A percentile compares a stretch with the other conserved stretches of the same genome.
Evolutionary conservation across 1,140 invertebrate genomes (phyloP).

Genomic region (Acromyrmex echinatior): DNA sequence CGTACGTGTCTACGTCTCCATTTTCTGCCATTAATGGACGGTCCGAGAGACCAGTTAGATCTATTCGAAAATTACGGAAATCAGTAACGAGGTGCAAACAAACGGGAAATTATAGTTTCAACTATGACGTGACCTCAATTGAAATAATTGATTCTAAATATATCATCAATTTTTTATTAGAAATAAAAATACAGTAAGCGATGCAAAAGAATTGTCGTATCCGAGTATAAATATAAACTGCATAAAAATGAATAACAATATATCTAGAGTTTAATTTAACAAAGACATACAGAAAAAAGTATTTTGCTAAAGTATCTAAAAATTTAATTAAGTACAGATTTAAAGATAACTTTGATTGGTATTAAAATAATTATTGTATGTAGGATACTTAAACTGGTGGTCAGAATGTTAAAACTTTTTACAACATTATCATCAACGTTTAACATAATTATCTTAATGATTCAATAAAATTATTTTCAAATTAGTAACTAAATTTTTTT

Average conservation of each 20-base stretch:
- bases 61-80: constrained; percentile 24
- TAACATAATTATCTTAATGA: no score
- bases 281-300: neutral
- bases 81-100: constrained; percentile 6
- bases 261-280: neutral
- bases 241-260: neutral
- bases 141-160: neutral
- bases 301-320: no score
- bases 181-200: neutral
- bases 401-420: no score
- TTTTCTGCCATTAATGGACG: constrained; percentile 16
- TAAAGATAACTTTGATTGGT: no score
- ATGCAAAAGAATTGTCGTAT: neutral
- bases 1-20: neutral
- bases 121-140: neutral
- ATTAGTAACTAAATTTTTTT: no score
- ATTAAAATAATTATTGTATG: no score
- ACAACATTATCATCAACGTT: no score
- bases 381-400: no score
- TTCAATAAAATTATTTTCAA: no score
- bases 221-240: neutral
- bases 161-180: neutral
- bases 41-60: neutral
- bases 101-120: constrained; percentile 17
- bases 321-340: no score